phyloP scores from a whole-genome alignment of 2,888 invertebrate genomes.

The Clostera curtula region DNA sequence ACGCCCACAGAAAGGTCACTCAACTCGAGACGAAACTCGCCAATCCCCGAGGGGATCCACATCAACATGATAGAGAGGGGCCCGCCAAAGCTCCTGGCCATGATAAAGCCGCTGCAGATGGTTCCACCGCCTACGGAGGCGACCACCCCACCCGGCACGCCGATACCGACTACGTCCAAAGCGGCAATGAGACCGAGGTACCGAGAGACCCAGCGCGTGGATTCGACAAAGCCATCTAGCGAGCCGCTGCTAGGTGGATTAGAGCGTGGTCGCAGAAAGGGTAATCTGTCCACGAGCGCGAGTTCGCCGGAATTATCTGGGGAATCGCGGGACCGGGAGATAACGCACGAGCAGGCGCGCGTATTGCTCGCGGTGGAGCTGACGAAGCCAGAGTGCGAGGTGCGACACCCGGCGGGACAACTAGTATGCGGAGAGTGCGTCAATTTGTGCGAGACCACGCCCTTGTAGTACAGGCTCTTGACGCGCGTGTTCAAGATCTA shows the following conservation, averaged over 20 bases:
- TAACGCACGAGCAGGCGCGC: constrained; percentile 34
- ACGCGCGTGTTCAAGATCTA: constrained; percentile 69
- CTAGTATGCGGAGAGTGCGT: constrained; percentile 41
- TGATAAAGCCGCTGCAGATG: constrained; percentile 44
- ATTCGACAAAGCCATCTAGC: constrained; percentile 49
- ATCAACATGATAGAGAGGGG: constrained; percentile 78
- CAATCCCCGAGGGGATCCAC: constrained; percentile 76
- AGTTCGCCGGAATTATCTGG: constrained; percentile 62
- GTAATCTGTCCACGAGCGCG: constrained; percentile 44
- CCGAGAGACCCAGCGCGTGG: constrained; percentile 15
- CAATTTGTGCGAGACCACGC: constrained; percentile 36
- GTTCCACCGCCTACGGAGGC: constrained; percentile 33
- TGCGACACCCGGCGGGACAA: constrained; percentile 33
- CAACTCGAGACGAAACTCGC: constrained; percentile 60
- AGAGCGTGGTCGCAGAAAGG: constrained; percentile 23
- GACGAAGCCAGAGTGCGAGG: constrained; percentile 30
- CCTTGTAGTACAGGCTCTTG: constrained; percentile 65
- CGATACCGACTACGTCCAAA: constrained; percentile 32
- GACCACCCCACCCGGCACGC: constrained; percentile 12
- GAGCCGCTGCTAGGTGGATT: constrained; percentile 54
- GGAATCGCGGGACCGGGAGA: constrained; percentile 17
- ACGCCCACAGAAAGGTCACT: constrained; percentile 84
- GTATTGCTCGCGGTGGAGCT: constrained; percentile 64
- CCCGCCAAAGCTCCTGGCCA: constrained; percentile 49
- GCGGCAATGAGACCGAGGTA: constrained; percentile 10